A percentile compares a stretch with the other conserved stretches of the same genome.
These are phyloP conservation scores for Stictonetta naevosa DNA, from an alignment of 2,113 vertebrate species.

Conservation along the genomic window DNA sequence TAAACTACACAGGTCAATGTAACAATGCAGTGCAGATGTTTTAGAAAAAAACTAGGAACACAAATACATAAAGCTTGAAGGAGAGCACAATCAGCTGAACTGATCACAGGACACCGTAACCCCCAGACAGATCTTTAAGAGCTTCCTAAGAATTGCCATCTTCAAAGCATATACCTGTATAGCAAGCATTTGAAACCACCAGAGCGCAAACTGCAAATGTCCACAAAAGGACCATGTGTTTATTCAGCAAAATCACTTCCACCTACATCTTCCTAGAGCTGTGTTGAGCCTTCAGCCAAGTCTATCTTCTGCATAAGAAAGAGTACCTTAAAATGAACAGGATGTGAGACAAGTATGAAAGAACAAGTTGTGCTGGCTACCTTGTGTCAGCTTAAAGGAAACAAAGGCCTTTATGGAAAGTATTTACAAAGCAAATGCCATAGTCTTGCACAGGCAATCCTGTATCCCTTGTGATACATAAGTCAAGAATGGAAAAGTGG, in stretches of 20 bases:
- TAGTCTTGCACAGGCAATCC: not conserved
- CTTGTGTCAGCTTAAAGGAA: not conserved
- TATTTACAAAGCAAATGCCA: not conserved
- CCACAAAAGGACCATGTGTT: not conserved
- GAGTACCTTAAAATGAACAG: not conserved
- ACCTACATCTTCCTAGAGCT: not conserved
- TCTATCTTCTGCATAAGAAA: not conserved
- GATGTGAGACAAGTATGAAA: not conserved
- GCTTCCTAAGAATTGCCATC: not conserved
- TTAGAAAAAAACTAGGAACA: not conserved
- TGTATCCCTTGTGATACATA: not conserved
- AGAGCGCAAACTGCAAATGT: not conserved
- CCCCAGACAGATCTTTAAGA: not conserved
- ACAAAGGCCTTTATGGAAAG: accelerated
- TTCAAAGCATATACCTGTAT: not conserved
- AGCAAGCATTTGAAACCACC: not conserved
- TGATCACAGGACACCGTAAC: not conserved
- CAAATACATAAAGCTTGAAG: not conserved
- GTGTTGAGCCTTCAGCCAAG: not conserved
- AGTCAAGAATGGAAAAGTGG: not conserved
- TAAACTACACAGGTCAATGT: not conserved
- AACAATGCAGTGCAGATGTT: not conserved
- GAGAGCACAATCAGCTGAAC: not conserved
- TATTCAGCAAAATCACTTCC: not conserved
- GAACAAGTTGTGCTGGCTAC: not conserved